Percentiles rank a stretch among this genome's conserved stretches.
phyloP scores from a whole-genome alignment of 2,888 invertebrate species.

The Augiades crinisus region DNA sequence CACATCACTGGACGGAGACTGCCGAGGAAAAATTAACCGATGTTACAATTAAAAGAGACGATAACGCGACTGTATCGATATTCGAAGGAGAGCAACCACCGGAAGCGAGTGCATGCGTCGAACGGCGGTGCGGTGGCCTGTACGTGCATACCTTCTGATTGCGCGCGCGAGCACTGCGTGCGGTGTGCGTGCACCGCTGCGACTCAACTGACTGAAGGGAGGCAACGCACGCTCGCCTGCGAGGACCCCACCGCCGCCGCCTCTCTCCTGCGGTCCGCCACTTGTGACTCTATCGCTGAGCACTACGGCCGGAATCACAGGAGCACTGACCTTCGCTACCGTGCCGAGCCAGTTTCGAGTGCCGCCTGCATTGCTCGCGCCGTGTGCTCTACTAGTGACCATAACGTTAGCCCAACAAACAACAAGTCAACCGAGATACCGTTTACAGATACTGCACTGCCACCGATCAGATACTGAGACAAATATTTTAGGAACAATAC shows the following conservation, averaged over 20 bases:
- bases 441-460: conserved; percentile 2
- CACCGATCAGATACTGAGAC: neutral
- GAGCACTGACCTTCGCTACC: conserved; percentile 71
- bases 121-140: conserved; percentile 42
- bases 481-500: neutral
- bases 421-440: conserved; percentile 4
- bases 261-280: conserved; percentile 67
- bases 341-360: conserved; percentile 49
- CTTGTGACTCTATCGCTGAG: conserved; percentile 68
- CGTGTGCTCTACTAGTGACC: conserved; percentile 50
- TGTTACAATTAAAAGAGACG: conserved; percentile 26
- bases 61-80: conserved; percentile 38
- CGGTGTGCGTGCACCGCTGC: conserved; percentile 81
- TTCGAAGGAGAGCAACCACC: conserved; percentile 65
- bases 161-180: conserved; percentile 81
- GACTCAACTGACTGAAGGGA: conserved; percentile 68
- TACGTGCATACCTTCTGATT: conserved; percentile 73
- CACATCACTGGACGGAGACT: conserved; percentile 22
- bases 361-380: conserved; percentile 43
- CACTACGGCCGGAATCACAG: conserved; percentile 72
- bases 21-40: neutral
- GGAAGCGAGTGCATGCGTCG: conserved; percentile 65
- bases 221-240: conserved; percentile 53
- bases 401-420: conserved; percentile 33
- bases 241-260: conserved; percentile 73